Evolutionary conservation across 2,113 vertebrate genomes (phyloP).

Genomic region (Glaucidium brasilianum): DNA sequence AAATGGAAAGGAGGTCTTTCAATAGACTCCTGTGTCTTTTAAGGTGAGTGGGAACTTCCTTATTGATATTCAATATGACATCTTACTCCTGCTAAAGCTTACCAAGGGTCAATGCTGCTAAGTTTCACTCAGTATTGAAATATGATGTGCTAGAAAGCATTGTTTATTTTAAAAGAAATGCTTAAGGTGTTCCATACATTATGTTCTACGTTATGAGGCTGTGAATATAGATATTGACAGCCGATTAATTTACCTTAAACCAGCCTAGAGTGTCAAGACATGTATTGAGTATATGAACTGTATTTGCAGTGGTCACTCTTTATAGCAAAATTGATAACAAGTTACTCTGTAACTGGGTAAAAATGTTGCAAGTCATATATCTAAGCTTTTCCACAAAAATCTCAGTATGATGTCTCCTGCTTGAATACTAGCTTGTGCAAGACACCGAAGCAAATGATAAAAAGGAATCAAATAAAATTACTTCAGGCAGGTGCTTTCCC

Average conservation of each 20-base stretch:
- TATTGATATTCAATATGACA: background rate
- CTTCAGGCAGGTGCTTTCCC: background rate
- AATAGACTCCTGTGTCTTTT: background rate
- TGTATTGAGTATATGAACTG: background rate
- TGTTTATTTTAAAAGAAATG: background rate
- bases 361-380: background rate
- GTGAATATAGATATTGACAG: background rate
- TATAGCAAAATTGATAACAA: background rate
- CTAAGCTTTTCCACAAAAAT: background rate
- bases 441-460: background rate
- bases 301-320: background rate
- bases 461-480: background rate
- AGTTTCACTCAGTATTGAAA: background rate
- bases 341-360: background rate
- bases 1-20: background rate
- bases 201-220: background rate
- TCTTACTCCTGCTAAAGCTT: background rate
- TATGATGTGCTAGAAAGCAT: background rate
- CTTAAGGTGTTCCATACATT: background rate
- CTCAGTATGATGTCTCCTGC: background rate
- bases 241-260: background rate
- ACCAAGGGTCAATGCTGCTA: accelerated
- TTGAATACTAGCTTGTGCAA: background rate
- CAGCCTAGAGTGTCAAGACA: background rate
- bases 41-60: background rate